Evolutionary conservation across 2,797 vertebrate species (phyloP), one percentile per base, ranked within the genome.

Genomic region (Anguilla megastoma): DNA sequence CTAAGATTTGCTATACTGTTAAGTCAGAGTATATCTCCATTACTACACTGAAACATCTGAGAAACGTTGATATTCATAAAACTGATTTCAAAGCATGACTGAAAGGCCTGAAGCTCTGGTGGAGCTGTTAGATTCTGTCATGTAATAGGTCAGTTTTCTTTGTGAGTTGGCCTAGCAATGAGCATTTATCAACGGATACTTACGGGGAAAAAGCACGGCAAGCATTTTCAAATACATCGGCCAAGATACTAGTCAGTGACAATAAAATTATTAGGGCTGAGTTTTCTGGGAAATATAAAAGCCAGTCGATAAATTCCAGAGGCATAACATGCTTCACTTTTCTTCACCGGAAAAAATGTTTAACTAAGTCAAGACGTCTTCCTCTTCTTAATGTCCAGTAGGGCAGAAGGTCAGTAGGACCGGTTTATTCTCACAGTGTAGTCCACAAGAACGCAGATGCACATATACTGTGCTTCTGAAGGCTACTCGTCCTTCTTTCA

Each of bases 401-500:
- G 60, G 85, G 56, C 30, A 71, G 27, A 69, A 27, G 66, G 27
- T 89, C 60, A 80, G 48, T 86, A 74, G 21, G 71, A 16, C 5
- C 41, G 8, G 86, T 27, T 33, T 36, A 18, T 45, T 83, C 18
- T 36, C 33, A 45, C 60, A 36, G 7, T 60, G 36, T 63, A 45
- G 16, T 63, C 85, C 88, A 84, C 41, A 84, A 66, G 84, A 87
- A 92, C 90, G 89, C 87, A 85, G 58, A 74, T 85, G 58, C 63
- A 66, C 86, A 85, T 88, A 54, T 74, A 10, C n/a, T 85, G 74
- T 91, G 86, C 66, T 88, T 93, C 92, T 41, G 92, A 95, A 95
- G 94, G 89, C 92, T 85, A 89, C 90, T 90, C 92, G 93, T 95
- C 93, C 69, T 93, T 94, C 90, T 89, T 93, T 92, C 90, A 74